phyloP scores from a whole-genome alignment of 1,140 invertebrate genomes.

The Leptonema lineaticorne region DNA sequence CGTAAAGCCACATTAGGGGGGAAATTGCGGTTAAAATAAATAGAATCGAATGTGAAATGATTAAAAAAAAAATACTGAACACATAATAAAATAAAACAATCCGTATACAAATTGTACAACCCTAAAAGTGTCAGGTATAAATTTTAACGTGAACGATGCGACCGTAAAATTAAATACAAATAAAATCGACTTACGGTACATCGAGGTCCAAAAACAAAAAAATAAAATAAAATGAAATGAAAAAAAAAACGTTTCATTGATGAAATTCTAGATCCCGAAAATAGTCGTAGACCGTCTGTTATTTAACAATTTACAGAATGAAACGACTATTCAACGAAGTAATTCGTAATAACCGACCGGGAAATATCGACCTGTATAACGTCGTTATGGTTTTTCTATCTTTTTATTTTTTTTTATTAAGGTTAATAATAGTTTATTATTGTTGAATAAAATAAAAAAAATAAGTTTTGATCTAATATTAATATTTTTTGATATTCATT shows the following conservation, averaged over 20 bases:
- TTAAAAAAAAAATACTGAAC: background rate
- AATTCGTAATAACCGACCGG: slow-evolving; percentile 15
- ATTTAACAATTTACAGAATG: slow-evolving; percentile 34
- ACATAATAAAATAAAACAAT: background rate
- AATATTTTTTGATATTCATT: too few relatives aligned
- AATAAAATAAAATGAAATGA: too few relatives aligned
- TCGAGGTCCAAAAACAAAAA: too few relatives aligned
- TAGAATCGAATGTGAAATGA: background rate
- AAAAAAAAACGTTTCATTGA: slow-evolving; percentile 32
- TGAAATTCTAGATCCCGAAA: slow-evolving; percentile 23
- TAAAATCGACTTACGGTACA: slow-evolving; percentile 5
- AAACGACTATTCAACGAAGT: slow-evolving; percentile 26
- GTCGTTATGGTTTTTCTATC: too few relatives aligned
- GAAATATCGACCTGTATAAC: too few relatives aligned
- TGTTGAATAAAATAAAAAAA: too few relatives aligned
- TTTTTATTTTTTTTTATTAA: too few relatives aligned
- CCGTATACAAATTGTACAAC: slow-evolving; percentile 9
- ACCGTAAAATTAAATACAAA: slow-evolving; percentile 32
- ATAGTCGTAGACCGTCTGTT: slow-evolving; percentile 11
- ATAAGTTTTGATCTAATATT: too few relatives aligned
- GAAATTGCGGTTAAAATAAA: background rate
- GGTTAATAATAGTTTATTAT: too few relatives aligned
- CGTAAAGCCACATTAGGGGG: background rate
- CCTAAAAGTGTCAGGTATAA: slow-evolving; percentile 5
- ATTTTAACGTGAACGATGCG: slow-evolving; percentile 1